Conservation (phyloP, 30 jellyfish, hydroid and myxozoan genomes). For the Cassiopea xamachana region DNA sequence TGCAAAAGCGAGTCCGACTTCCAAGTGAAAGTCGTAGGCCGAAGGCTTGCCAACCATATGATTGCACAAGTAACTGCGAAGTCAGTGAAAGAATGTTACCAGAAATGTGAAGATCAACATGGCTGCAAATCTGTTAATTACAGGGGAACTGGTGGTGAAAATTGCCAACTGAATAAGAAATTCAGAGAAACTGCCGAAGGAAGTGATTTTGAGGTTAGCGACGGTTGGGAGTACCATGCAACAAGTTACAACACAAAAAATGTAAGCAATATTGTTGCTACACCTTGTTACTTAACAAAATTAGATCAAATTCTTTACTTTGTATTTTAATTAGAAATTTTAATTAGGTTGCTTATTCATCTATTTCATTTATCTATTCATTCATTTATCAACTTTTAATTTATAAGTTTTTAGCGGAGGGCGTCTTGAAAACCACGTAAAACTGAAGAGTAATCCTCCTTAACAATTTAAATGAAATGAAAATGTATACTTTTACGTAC, state of each 20-base stretch:
- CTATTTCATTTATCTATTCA: no score
- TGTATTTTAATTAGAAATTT: no score
- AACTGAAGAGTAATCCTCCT: no score
- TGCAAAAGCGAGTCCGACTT: constrained; percentile 32
- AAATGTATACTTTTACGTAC: no score
- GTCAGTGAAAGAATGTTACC: not conserved
- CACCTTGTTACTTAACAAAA: not conserved
- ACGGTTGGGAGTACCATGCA: constrained; percentile 15
- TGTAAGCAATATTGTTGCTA: not conserved
- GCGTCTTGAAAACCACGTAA: no score
- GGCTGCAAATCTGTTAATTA: constrained; percentile 19
- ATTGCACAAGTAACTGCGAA: not conserved
- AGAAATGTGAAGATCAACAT: not conserved
- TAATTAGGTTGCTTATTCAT: no score
- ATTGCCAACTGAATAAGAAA: constrained; percentile 18
- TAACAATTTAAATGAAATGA: no score
- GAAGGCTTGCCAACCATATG: not conserved
- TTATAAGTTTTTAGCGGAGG: no score
- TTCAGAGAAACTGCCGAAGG: not conserved
- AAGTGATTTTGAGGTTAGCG: not conserved
- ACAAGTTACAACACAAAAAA: not conserved
- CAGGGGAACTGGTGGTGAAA: not conserved
- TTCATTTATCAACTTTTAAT: no score
- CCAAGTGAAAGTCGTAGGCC: not conserved
- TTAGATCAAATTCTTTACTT: no score